These are phyloP conservation scores for Crenichthys baileyi DNA, from an alignment of 2,797 vertebrate species.

Conservation along the genomic window DNA sequence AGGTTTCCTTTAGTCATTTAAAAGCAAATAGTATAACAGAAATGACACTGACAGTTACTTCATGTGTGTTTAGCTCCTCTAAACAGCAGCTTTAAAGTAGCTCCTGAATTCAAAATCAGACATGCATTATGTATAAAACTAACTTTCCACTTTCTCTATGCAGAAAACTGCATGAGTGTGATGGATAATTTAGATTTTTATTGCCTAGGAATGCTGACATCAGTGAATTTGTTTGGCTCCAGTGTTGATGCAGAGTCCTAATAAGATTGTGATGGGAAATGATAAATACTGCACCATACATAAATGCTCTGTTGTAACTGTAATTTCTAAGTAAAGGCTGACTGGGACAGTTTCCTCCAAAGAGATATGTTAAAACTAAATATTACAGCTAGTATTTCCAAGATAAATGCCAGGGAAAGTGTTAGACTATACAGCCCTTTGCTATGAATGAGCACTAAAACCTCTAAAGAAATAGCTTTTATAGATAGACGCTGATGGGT, in stretches of 20 bases:
- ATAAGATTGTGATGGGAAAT: background rate
- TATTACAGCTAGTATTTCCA: background rate
- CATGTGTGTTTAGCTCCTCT: background rate
- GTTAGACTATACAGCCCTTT: background rate
- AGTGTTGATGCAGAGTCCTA: background rate
- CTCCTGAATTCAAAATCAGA: background rate
- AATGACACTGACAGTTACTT: background rate
- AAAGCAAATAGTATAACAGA: background rate
- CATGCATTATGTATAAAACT: background rate
- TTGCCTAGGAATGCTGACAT: background rate
- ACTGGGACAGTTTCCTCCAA: background rate
- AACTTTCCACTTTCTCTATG: background rate
- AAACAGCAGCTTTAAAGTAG: background rate
- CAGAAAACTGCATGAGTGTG: background rate
- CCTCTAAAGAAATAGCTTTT: background rate
- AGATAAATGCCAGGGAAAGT: background rate
- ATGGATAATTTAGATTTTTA: background rate
- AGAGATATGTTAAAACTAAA: background rate
- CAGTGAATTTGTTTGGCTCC: background rate
- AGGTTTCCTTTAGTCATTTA: background rate
- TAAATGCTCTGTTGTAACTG: background rate
- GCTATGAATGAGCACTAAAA: background rate
- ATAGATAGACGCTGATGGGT: background rate
- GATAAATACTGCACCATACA: background rate
- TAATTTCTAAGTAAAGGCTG: background rate